Percentiles rank a stretch among this genome's conserved stretches.
Evolutionary conservation across 2,113 vertebrate genomes (phyloP).

Genomic region (Aplodontia rufa): DNA sequence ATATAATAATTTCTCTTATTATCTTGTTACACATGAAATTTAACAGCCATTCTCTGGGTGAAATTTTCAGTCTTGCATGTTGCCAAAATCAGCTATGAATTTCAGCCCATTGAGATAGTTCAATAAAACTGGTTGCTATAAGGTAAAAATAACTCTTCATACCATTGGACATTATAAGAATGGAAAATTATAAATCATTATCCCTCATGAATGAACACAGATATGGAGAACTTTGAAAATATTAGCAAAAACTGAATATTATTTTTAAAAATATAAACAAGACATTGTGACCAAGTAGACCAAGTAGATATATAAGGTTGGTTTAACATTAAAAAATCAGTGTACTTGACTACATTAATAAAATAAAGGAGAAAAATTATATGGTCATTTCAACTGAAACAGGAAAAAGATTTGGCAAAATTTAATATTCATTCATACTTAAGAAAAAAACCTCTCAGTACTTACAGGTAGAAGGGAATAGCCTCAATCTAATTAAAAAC

Average conservation of each 20-base stretch:
- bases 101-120: background rate
- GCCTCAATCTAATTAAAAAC: background rate
- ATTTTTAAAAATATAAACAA: background rate
- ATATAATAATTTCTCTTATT: slow-evolving; percentile 2
- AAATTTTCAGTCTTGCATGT: background rate
- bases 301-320: background rate
- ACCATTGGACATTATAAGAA: background rate
- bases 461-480: background rate
- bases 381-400: background rate
- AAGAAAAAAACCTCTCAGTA: background rate
- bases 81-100: slow-evolving; percentile 6
- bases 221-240: background rate
- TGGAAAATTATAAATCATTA: slow-evolving; percentile 13
- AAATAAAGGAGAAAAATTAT: background rate
- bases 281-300: background rate
- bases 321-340: background rate
- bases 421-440: background rate
- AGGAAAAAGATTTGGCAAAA: background rate
- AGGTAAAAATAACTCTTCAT: background rate
- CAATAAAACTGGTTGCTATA: background rate
- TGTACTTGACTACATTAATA: slow-evolving; percentile 2
- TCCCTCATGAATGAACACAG: background rate
- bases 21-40: background rate
- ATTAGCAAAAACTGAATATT: background rate
- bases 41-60: background rate